Evolutionary conservation across 2,113 vertebrate genomes (phyloP), one percentile per base, ranked within the genome.

Genomic region (Hippocampus comes): DNA sequence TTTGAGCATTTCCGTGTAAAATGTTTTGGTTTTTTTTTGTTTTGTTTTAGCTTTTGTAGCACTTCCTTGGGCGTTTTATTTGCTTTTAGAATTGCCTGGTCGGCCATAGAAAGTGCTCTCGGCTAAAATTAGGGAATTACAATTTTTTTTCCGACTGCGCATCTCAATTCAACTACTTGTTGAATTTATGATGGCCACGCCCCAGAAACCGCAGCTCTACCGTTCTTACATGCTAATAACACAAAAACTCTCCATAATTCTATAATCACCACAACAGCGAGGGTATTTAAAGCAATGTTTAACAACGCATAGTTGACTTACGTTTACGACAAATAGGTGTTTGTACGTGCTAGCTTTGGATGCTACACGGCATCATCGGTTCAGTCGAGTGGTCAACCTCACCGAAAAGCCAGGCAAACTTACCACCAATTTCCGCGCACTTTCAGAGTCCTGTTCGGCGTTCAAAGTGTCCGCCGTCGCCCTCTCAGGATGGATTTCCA

Each of bases 201-300:
- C 89, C 90, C 89, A 89, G 90, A 91, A 91, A 87, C 81, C 74
- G 23, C 57, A 60, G 68, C 63, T 43, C 72, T 42, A 51, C 34
- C 63, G 75, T 77, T 42, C 76, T 51, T 38, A 56, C 67, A 70
- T 49, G 48, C 21, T 76, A 76, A 67, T 56, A n/a, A 56, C 42
- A 69, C 27, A 57, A 42, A 51, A 30, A 14, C 2, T 56, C 12
- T 34, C 0, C 27, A 2, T 56, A 9, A 17, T 18, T 66, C n/a
- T 18, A 14, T 9, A 46, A 12, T 66, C 15, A 46, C 3, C 7
- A 18, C 64, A 10, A 27, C 23, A 18, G 34, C 4, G 48, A 9
- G 18, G 15, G 17, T 2, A 18, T 61, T 48, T 48, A 27, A 48
- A 46, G 6, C n/a, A 23, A 48, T 2, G 23, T 27, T 48, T 8